Base-by-base conservation (phyloP, 2,113 vertebrate genomes). In the Gallinago media region DNA sequence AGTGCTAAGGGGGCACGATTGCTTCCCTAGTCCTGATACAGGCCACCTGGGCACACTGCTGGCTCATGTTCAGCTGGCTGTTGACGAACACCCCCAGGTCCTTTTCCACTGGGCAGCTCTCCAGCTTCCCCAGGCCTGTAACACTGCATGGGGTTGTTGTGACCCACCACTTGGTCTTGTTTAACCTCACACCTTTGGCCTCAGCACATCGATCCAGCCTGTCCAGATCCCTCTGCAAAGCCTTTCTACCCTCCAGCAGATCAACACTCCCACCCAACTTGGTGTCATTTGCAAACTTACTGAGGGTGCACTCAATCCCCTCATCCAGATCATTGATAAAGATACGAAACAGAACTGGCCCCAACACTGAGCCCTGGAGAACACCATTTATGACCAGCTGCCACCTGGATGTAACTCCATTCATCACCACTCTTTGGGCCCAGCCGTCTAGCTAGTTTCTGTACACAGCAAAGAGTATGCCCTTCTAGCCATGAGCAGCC, bases 1-100 rank as follows among this genome's bases (percentile, higher is more conserved):
- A 36, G 15, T 27, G 4, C 34, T 2, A 1, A 38, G 36, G 25
- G 59, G 2, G 2, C 10, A 38, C 1, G 2, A 38, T 38, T 11
- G 8, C 36, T 62, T 19, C 59, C 59, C 16, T 38, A 8, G 5
- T 27, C 59, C 36, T 38, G 25, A 38, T 38, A 62, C 36, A 38
- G 7, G 59, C 36, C 36, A 62, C 59, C 59, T 38, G 34, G 23
- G 36, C 59, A 38, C 34, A 38, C 11, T 12, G 34, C 11, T 38
- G 36, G 25, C 59, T 62, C 16, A 19, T 62, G 27, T 38, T 38
- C 59, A 62, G 25, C 16, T 0, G 1, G 10, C 36, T 6, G 25
- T 38, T 0, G 1, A 62, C 36, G 16, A 38, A 19, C 23, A 27
- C 11, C 25, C 25, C 11, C 16, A 27, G 25, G 36, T 62, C 34